phyloP scores from a whole-genome alignment of 2,888 invertebrate genomes.

The Nemoura dubitans region DNA sequence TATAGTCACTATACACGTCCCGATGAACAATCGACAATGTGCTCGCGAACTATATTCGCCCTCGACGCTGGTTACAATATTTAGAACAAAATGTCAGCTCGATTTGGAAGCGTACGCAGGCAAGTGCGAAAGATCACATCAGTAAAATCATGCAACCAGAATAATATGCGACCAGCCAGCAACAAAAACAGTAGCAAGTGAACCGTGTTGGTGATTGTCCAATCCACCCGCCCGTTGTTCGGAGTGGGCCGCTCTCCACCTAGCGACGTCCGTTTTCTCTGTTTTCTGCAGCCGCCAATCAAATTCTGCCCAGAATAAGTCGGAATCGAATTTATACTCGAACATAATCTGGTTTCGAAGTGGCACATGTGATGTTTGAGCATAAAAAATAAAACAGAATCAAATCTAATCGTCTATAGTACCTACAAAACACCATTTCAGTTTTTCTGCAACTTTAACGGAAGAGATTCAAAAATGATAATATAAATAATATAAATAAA shows the following conservation, averaged over 20 bases:
- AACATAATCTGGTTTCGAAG: not conserved
- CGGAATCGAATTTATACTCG: not conserved
- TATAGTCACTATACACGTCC: too few relatives aligned
- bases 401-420: not conserved
- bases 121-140: not conserved
- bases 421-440: not conserved
- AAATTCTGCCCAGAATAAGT: not conserved
- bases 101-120: not conserved
- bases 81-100: not conserved
- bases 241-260: not conserved
- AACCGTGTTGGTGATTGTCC: not conserved
- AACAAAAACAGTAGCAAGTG: constrained; percentile 18
- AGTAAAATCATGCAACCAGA: not conserved
- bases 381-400: not conserved
- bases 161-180: not conserved
- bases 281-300: not conserved
- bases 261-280: not conserved
- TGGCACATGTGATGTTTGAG: not conserved
- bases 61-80: not conserved
- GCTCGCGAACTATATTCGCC: too few relatives aligned
- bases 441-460: too few relatives aligned
- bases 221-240: too few relatives aligned
- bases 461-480: too few relatives aligned
- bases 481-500: too few relatives aligned
- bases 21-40: too few relatives aligned